These are phyloP conservation scores for Thymelicus sylvestris DNA, from an alignment of 2,888 invertebrate species.

Conservation along the genomic window DNA sequence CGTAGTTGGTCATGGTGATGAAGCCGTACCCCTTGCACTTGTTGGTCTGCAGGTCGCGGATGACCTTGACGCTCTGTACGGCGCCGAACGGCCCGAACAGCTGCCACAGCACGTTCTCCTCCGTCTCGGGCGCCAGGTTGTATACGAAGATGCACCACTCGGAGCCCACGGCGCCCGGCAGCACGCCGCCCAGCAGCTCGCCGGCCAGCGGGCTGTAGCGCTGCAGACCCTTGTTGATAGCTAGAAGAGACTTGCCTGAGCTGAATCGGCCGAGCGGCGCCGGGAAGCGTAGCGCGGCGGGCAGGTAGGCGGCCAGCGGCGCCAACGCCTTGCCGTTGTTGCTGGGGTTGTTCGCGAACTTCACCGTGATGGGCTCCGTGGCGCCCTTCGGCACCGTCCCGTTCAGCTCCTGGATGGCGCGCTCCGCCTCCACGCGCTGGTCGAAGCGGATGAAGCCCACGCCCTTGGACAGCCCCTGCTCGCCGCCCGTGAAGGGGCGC, in stretches of 20 bases:
- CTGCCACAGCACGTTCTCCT: constrained; percentile 98
- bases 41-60: constrained; percentile 95
- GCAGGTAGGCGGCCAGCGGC: constrained; percentile 93
- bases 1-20: constrained; percentile 98
- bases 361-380: constrained; percentile 96
- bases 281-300: constrained; percentile 87
- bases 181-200: constrained; percentile 90
- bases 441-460: constrained; percentile 98
- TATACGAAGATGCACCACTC: constrained; percentile 98
- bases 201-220: constrained; percentile 95
- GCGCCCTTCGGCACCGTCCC: constrained; percentile 95
- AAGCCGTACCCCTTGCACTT: constrained; percentile 98
- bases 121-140: constrained; percentile 97
- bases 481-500: constrained; percentile 85
- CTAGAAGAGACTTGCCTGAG: constrained; percentile 95
- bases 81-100: constrained; percentile 98
- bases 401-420: constrained; percentile 96
- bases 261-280: constrained; percentile 91
- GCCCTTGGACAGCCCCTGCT: constrained; percentile 95
- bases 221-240: constrained; percentile 89
- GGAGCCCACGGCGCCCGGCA: constrained; percentile 89
- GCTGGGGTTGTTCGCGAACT: constrained; percentile 97
- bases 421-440: constrained; percentile 96
- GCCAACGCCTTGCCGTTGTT: constrained; percentile 93
- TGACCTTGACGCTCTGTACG: constrained; percentile 96